Conservation (phyloP, 2,888 invertebrate species). For the Perizoma flavofasciatum region DNA sequence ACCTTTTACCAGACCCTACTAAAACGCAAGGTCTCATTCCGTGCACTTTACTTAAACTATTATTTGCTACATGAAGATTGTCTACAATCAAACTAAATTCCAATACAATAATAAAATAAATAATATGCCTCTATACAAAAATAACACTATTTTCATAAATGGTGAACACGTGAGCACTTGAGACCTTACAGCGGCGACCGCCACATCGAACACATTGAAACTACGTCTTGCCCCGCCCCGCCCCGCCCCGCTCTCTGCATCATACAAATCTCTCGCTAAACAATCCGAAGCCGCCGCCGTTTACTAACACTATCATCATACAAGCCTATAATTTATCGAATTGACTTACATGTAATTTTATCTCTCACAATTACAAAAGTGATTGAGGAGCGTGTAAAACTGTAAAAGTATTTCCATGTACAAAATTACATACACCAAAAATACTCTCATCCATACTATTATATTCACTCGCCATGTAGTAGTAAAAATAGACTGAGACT, state of each 20-base stretch:
- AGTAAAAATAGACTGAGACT: conserved; percentile 69
- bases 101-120: conserved; percentile 72
- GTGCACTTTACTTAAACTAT: conserved; percentile 73
- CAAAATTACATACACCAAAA: conserved; percentile 77
- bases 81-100: conserved; percentile 71
- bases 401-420: conserved; percentile 64
- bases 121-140: conserved; percentile 82
- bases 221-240: conserved; percentile 19
- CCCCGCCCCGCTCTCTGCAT: conserved; percentile 37
- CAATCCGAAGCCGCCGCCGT: conserved; percentile 44
- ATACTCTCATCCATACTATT: conserved; percentile 61
- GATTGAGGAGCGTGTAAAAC: conserved; percentile 74
- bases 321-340: conserved; percentile 47
- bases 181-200: conserved; percentile 52
- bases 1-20: conserved; percentile 75
- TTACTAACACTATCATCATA: conserved; percentile 28
- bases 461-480: conserved; percentile 62
- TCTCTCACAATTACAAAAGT: conserved; percentile 80
- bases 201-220: neutral
- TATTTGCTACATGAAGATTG: conserved; percentile 69
- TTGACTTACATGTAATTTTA: conserved; percentile 67
- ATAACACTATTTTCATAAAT: conserved; percentile 70
- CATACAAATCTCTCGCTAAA: conserved; percentile 37
- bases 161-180: conserved; percentile 78
- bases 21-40: conserved; percentile 78